These are phyloP conservation scores for Anastrepha ludens DNA, from an alignment of 1,140 invertebrate species.

Conservation along the genomic window DNA sequence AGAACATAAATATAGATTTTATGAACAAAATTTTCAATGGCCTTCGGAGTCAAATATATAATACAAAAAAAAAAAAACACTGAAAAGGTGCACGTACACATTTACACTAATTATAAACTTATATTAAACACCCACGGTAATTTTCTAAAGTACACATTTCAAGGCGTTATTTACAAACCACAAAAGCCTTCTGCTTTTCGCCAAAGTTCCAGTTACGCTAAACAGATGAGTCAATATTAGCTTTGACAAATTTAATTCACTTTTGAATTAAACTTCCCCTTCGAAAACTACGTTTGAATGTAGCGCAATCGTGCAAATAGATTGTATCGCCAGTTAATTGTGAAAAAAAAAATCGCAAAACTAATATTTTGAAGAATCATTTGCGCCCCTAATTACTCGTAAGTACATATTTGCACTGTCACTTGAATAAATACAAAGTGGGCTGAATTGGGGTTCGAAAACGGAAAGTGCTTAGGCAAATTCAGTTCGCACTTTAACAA, in stretches of 20 bases:
- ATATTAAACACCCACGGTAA: too few species aligned
- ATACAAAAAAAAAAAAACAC: too few species aligned
- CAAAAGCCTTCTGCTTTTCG: too few species aligned
- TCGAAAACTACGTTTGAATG: neutral
- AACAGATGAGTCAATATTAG: neutral
- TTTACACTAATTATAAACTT: too few species aligned
- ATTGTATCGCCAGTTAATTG: too few species aligned
- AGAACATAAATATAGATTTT: too few species aligned
- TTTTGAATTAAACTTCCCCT: neutral
- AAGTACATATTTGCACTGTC: slow-evolving; percentile 22
- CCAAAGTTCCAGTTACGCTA: too few species aligned
- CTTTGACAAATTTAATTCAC: slow-evolving; percentile 3
- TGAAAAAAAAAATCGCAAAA: neutral
- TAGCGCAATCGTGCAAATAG: neutral
- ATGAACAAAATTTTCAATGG: too few species aligned
- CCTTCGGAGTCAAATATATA: too few species aligned
- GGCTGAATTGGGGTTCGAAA: slow-evolving; percentile 5
- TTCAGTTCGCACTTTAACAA: neutral
- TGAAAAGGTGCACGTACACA: too few species aligned
- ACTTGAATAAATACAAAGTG: slow-evolving; percentile 26
- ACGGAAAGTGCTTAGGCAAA: neutral
- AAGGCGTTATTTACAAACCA: too few species aligned
- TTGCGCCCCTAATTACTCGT: slow-evolving; percentile 12
- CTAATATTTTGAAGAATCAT: slow-evolving; percentile 7
- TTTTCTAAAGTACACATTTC: too few species aligned